Percentiles rank a stretch among this genome's conserved stretches.
Evolutionary conservation across 2,888 invertebrate genomes (phyloP).

Genomic region (Dasysyrphus tricinctus): DNA sequence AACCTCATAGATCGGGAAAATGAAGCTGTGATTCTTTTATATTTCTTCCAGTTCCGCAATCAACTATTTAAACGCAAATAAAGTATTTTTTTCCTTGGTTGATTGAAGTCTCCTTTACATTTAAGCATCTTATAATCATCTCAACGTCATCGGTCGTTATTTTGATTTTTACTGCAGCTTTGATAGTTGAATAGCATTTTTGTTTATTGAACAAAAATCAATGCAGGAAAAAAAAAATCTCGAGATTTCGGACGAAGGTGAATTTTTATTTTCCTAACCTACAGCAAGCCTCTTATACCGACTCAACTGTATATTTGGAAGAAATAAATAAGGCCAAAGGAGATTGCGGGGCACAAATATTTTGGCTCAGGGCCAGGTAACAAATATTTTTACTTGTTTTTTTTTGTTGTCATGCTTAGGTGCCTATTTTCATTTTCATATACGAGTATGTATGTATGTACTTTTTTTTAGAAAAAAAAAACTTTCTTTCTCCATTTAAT

Average conservation of each 20-base stretch:
- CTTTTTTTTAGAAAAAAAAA: constrained; percentile 2
- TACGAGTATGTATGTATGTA: neutral
- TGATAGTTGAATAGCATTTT: neutral
- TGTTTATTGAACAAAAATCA: constrained; percentile 11
- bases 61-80: too few species aligned
- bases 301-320: neutral
- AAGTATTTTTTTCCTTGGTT: neutral
- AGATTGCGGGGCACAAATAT: constrained; percentile 45
- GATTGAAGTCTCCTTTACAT: neutral
- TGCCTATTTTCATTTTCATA: constrained; percentile 11
- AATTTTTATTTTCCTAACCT: neutral
- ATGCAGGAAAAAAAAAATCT: neutral
- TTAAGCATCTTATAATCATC: neutral
- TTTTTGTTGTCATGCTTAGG: constrained; percentile 1
- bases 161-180: neutral
- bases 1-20: too few species aligned
- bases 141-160: neutral
- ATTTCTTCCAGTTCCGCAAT: too few species aligned
- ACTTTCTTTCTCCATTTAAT: constrained; percentile 36
- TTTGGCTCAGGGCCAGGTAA: constrained; percentile 65
- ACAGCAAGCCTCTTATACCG: constrained; percentile 1
- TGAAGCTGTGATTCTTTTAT: too few species aligned
- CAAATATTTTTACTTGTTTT: constrained; percentile 5
- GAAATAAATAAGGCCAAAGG: constrained; percentile 58
- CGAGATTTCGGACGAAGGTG: neutral